phyloP scores from a whole-genome alignment of 2,888 invertebrate species.

The Sympetrum striolatum region DNA sequence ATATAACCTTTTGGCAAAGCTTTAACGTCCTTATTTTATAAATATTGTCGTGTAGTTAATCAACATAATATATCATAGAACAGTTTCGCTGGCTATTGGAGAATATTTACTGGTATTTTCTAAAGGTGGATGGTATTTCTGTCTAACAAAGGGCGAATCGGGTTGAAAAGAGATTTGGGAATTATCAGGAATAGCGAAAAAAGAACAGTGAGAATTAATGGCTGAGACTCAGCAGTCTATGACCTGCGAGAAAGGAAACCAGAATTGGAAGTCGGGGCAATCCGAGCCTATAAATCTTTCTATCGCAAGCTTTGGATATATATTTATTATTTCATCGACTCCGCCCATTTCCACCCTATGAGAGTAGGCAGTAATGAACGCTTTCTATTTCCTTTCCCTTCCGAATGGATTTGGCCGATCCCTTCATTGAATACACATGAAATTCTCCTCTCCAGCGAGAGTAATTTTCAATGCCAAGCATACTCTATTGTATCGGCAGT shows the following conservation, averaged over 20 bases:
- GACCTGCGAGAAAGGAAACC: not conserved
- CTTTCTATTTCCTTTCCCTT: not conserved
- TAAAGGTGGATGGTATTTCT: not conserved
- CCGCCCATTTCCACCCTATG: not conserved
- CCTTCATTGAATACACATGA: too few species aligned
- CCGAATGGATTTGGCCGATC: too few species aligned
- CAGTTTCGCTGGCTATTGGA: too few species aligned
- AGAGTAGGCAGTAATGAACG: not conserved
- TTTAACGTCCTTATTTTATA: too few species aligned
- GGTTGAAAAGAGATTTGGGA: not conserved
- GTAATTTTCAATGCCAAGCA: too few species aligned
- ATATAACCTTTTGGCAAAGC: too few species aligned
- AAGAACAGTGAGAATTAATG: not conserved
- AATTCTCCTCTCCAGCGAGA: too few species aligned
- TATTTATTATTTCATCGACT: not conserved
- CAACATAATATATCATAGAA: too few species aligned
- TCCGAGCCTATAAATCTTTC: not conserved
- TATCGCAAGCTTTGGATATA: not conserved
- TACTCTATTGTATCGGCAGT: too few species aligned
- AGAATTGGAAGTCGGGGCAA: not conserved
- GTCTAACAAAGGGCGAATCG: not conserved
- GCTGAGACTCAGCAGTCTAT: not conserved
- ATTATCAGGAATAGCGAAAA: not conserved
- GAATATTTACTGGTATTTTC: too few species aligned
- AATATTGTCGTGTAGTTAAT: too few species aligned